phyloP scores from a whole-genome alignment of 2,888 invertebrate genomes.

The Dendrolimus pini region DNA sequence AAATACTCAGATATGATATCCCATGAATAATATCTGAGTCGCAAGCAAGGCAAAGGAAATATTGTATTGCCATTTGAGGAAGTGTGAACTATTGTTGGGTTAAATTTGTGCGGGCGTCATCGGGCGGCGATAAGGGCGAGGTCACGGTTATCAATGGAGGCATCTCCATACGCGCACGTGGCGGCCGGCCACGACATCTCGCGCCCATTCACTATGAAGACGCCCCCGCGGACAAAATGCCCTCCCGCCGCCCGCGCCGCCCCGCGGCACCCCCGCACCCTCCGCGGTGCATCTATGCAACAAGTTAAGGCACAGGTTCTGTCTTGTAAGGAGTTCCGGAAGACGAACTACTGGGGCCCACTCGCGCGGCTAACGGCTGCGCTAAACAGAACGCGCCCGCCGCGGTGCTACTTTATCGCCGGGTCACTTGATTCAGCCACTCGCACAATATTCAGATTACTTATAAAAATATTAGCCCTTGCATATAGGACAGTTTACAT shows the following conservation, averaged over 20 bases:
- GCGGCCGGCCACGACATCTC: slow-evolving; percentile 71
- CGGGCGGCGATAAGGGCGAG: slow-evolving; percentile 65
- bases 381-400: too few relatives aligned
- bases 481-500: too few relatives aligned
- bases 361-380: slow-evolving; percentile 10
- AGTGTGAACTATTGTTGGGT: slow-evolving; percentile 10
- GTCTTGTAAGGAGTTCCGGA: slow-evolving; percentile 62
- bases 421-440: too few relatives aligned
- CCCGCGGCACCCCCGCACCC: slow-evolving; percentile 40
- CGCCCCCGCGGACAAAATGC: slow-evolving; percentile 33
- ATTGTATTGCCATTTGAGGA: not conserved
- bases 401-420: too few relatives aligned
- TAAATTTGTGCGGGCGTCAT: slow-evolving; percentile 39
- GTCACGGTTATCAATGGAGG: slow-evolving; percentile 72
- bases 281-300: slow-evolving; percentile 71
- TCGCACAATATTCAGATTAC: too few relatives aligned
- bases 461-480: too few relatives aligned
- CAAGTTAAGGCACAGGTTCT: slow-evolving; percentile 65
- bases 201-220: slow-evolving; percentile 75
- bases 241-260: slow-evolving; percentile 26
- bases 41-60: too few relatives aligned
- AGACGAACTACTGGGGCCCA: slow-evolving; percentile 30
- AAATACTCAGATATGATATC: too few relatives aligned
- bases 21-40: too few relatives aligned
- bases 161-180: slow-evolving; percentile 73